Conservation (phyloP, 2,888 invertebrate species). For the Microplitis manilae region DNA sequence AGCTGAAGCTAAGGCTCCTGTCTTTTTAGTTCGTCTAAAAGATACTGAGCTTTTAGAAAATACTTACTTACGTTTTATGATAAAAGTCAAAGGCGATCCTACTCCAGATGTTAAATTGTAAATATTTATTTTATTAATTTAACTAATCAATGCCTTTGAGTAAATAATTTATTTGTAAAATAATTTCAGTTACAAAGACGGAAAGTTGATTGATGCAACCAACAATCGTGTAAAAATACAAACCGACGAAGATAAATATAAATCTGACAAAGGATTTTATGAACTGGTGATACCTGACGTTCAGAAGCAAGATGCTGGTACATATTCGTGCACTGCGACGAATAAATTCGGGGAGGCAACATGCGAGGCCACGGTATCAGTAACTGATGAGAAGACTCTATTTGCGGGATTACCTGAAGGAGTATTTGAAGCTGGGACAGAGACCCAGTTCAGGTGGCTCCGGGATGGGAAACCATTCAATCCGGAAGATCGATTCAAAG, state of each 20-base stretch:
- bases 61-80: constrained; percentile 90
- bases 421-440: constrained; percentile 80
- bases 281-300: constrained; percentile 90
- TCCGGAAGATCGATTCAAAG: constrained; percentile 93
- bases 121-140: constrained; percentile 69
- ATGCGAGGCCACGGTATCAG: constrained; percentile 84
- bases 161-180: constrained; percentile 1
- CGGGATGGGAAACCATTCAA: constrained; percentile 89
- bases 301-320: constrained; percentile 83
- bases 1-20: constrained; percentile 82
- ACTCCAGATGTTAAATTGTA: constrained; percentile 93
- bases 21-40: constrained; percentile 87
- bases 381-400: constrained; percentile 87
- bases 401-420: constrained; percentile 83
- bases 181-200: constrained; percentile 84
- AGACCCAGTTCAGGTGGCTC: constrained; percentile 86
- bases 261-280: constrained; percentile 87
- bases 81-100: constrained; percentile 90
- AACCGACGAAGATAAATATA: constrained; percentile 73
- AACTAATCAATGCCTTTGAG: neutral
- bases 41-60: constrained; percentile 91
- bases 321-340: constrained; percentile 87
- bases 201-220: constrained; percentile 79
- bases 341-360: constrained; percentile 86
- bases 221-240: constrained; percentile 81